Conservation (phyloP, 2,888 invertebrate genomes). For the Drosophila mayaguana region DNA sequence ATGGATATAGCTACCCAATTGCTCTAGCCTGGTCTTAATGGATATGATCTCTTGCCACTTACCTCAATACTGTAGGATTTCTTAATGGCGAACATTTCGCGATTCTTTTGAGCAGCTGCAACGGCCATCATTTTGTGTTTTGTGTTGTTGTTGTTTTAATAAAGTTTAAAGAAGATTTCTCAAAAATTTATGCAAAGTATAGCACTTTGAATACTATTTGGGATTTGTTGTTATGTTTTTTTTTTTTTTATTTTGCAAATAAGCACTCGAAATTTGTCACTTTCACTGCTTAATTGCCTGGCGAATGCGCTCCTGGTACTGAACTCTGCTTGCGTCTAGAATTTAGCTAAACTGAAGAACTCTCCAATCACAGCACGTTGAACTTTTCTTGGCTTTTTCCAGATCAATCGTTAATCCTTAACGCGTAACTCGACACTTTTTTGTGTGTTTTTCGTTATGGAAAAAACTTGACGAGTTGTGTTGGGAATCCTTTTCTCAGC, state of each 20-base stretch:
- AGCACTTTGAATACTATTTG: constrained; percentile 79
- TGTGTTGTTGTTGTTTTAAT: constrained; percentile 56
- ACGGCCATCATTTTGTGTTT: constrained; percentile 90
- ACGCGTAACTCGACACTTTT: constrained; percentile 59
- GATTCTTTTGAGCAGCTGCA: constrained; percentile 96
- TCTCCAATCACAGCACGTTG: constrained; percentile 59
- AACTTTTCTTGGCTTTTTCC: constrained; percentile 3
- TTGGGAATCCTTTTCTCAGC: constrained; percentile 61
- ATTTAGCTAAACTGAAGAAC: constrained; percentile 72
- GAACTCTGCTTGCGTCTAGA: constrained; percentile 80
- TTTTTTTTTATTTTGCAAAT: constrained; percentile 52
- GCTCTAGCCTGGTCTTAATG: constrained; percentile 10
- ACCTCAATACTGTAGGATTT: constrained; percentile 99
- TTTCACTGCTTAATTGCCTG: constrained; percentile 82
- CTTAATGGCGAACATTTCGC: constrained; percentile 98
- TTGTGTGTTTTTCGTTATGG: neutral
- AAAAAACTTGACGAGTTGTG: constrained; percentile 39
- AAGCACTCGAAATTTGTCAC: constrained; percentile 83
- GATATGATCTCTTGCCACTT: constrained; percentile 85
- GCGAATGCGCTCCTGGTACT: constrained; percentile 57
- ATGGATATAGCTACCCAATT: constrained; percentile 4
- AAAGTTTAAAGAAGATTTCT: constrained; percentile 37
- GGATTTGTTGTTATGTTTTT: constrained; percentile 32
- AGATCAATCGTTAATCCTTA: constrained; percentile 34
- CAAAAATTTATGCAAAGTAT: constrained; percentile 81